A percentile compares a stretch with the other conserved stretches of the same genome.
These are phyloP conservation scores for Orcinus orca DNA, from an alignment of 2,113 vertebrate genomes.

Conservation along the genomic window DNA sequence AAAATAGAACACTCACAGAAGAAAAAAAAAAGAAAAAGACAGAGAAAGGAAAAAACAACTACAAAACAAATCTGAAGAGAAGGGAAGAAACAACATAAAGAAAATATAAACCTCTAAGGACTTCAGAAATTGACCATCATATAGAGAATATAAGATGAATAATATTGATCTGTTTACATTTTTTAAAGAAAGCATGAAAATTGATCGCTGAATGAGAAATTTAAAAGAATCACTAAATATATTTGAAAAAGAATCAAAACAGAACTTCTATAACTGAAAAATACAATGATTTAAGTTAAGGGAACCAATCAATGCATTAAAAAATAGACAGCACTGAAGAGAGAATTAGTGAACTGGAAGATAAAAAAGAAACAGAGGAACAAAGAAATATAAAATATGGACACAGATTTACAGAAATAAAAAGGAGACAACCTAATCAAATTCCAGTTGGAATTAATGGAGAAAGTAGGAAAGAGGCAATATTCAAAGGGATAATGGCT, in stretches of 20 bases:
- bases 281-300: background rate
- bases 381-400: background rate
- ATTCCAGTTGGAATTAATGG: background rate
- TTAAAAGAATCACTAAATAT: background rate
- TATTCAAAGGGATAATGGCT: background rate
- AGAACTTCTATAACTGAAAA: background rate
- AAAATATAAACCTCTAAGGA: background rate
- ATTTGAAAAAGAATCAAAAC: background rate
- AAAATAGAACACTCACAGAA: background rate
- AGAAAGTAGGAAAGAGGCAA: background rate
- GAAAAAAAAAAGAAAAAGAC: background rate
- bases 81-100: background rate
- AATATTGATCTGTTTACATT: background rate
- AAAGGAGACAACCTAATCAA: background rate
- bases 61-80: background rate
- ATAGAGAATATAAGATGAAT: background rate
- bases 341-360: slow-evolving; percentile 13
- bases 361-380: background rate
- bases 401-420: background rate
- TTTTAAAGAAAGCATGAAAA: background rate
- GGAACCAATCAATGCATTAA: background rate
- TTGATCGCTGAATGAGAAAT: background rate
- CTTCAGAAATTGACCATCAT: background rate
- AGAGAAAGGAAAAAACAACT: background rate
- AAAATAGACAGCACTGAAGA: background rate